Conservation (phyloP, 2,888 invertebrate species). For the Punctoribates punctum region DNA sequence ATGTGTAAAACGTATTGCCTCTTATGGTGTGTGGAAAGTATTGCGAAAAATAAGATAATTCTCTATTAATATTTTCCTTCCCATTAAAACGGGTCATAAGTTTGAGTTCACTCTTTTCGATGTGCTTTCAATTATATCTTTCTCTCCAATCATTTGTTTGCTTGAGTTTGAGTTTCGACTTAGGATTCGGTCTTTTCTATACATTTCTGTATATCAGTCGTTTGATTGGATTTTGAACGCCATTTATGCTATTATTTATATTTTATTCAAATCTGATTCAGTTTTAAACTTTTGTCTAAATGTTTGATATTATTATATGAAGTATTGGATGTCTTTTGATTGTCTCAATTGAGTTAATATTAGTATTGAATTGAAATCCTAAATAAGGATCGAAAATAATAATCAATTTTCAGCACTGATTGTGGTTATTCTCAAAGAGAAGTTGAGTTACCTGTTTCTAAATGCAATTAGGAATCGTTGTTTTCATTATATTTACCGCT, state of each 20-base stretch:
- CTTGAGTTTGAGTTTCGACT: not conserved
- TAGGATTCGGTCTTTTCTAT: too few relatives aligned
- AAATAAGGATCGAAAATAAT: not conserved
- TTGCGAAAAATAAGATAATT: not conserved
- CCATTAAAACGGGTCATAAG: constrained; percentile 30
- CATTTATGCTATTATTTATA: too few relatives aligned
- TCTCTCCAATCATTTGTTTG: constrained; percentile 15
- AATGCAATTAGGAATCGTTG: constrained; percentile 7
- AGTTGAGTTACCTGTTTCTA: constrained; percentile 3
- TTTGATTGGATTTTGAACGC: too few relatives aligned
- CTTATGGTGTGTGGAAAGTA: not conserved
- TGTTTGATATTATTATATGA: too few relatives aligned
- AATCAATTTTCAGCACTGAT: not conserved
- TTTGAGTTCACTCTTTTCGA: constrained; percentile 2
- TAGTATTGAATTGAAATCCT: not conserved
- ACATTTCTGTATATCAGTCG: too few relatives aligned
- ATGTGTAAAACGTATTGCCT: not conserved
- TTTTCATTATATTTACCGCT: constrained; percentile 13
- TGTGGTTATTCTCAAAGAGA: not conserved
- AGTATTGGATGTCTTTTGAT: too few relatives aligned
- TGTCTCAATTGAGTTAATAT: too few relatives aligned
- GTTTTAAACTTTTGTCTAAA: too few relatives aligned
- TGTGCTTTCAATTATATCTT: constrained; percentile 5
- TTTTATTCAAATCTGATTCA: too few relatives aligned
- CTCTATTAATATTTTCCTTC: constrained; percentile 17